Conservation (phyloP, 64 coral and sea anemone genomes). For the Dendronephthya gigantea region DNA sequence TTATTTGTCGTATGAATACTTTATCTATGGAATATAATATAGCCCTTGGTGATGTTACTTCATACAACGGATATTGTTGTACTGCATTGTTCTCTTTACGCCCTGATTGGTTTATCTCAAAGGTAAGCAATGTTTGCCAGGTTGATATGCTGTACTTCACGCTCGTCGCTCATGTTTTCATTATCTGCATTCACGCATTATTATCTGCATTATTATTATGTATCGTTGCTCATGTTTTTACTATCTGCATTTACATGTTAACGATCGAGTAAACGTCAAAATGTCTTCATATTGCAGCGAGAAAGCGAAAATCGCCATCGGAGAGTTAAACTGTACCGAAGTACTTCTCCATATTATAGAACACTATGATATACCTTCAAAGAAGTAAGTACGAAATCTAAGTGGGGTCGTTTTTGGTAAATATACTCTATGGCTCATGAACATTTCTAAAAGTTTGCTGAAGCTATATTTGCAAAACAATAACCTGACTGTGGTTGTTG, state of each 20-base stretch:
- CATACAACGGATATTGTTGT: conserved; percentile 81
- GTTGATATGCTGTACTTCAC: not conserved
- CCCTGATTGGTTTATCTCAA: conserved; percentile 87
- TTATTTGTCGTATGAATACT: no score
- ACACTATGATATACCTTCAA: conserved; percentile 85
- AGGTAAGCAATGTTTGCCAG: conserved; percentile 26
- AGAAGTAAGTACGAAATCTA: conserved; percentile 54
- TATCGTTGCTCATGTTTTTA: not conserved
- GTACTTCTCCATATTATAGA: conserved; percentile 77
- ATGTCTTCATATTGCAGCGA: conserved; percentile 38
- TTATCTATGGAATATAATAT: no score
- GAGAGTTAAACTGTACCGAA: conserved; percentile 79
- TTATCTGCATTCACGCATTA: not conserved
- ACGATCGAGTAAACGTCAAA: no score
- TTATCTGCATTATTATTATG: not conserved
- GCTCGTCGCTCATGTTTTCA: no score
- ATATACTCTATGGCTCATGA: no score
- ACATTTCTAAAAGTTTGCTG: no score
- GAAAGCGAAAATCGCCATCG: conserved; percentile 68
- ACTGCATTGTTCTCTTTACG: conserved; percentile 86
- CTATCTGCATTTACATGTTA: no score
- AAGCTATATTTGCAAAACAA: no score
- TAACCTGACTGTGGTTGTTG: no score
- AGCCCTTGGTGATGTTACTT: conserved; percentile 80
- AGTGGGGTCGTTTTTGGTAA: conserved; percentile 15